Evolutionary conservation across 2,797 vertebrate genomes (phyloP).

Genomic region (Pseudochirops cupreus): DNA sequence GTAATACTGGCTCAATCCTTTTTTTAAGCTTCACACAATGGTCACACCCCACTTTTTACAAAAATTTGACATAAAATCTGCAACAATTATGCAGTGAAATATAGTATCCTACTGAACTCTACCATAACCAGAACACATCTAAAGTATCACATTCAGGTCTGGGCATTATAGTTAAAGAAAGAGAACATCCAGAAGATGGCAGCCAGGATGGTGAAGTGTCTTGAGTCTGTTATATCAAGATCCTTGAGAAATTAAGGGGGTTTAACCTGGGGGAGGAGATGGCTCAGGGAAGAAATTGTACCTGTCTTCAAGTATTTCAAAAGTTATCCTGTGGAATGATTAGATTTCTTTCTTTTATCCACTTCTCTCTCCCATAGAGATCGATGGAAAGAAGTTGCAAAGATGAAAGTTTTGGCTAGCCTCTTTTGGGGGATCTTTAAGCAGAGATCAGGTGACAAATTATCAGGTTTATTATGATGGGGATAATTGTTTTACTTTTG

Average conservation of each 20-base stretch:
- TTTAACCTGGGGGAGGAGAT: background rate
- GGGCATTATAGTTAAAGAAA: background rate
- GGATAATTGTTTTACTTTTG: background rate
- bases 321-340: background rate
- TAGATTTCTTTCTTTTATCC: background rate
- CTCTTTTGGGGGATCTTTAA: background rate
- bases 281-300: background rate
- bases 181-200: background rate
- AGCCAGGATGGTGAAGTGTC: background rate
- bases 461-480: background rate
- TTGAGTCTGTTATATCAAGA: background rate
- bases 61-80: too few species aligned
- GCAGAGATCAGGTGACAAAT: background rate
- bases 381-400: background rate
- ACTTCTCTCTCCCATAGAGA: background rate
- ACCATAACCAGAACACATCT: background rate
- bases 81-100: too few species aligned
- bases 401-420: background rate
- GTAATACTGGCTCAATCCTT: too few species aligned
- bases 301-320: background rate
- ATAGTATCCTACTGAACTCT: background rate
- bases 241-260: background rate
- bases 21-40: too few species aligned
- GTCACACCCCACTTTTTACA: too few species aligned
- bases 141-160: background rate